Percentiles rank a stretch among this genome's conserved stretches.
These are phyloP conservation scores for Theocolax elegans DNA, from an alignment of 1,140 invertebrate species.

Conservation along the genomic window DNA sequence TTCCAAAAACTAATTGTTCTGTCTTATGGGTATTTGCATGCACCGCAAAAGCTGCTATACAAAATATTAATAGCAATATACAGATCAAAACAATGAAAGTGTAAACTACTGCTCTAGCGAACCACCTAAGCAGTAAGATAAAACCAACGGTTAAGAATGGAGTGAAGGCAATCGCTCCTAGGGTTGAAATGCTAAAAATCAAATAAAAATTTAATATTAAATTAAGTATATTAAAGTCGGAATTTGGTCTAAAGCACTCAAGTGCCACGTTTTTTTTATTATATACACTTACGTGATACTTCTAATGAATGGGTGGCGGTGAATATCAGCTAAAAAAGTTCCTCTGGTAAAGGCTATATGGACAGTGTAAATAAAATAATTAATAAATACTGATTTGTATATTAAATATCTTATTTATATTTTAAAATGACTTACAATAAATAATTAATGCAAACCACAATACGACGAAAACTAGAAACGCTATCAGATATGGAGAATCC, in stretches of 20 bases:
- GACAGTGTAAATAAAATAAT: background rate
- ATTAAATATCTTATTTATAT: background rate
- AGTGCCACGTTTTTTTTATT: too few species aligned
- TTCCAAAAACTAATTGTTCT: background rate
- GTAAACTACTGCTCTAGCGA: background rate
- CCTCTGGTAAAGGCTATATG: background rate
- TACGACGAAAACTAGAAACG: background rate
- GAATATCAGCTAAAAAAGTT: background rate
- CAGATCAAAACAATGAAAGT: background rate
- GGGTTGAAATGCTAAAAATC: background rate
- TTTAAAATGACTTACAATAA: background rate
- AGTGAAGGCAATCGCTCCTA: background rate
- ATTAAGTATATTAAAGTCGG: background rate
- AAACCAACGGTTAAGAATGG: background rate
- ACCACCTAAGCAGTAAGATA: slow-evolving; percentile 3
- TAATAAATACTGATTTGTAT: too few species aligned
- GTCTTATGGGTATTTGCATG: too few species aligned
- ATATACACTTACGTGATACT: background rate
- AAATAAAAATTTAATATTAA: background rate
- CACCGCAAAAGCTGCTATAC: background rate
- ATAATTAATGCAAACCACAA: background rate
- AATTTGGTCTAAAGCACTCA: too few species aligned
- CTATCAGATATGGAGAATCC: background rate
- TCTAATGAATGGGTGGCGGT: background rate
- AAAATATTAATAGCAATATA: background rate